Conservation (phyloP, 2,888 invertebrate species). For the Phlogophora meticulosa region DNA sequence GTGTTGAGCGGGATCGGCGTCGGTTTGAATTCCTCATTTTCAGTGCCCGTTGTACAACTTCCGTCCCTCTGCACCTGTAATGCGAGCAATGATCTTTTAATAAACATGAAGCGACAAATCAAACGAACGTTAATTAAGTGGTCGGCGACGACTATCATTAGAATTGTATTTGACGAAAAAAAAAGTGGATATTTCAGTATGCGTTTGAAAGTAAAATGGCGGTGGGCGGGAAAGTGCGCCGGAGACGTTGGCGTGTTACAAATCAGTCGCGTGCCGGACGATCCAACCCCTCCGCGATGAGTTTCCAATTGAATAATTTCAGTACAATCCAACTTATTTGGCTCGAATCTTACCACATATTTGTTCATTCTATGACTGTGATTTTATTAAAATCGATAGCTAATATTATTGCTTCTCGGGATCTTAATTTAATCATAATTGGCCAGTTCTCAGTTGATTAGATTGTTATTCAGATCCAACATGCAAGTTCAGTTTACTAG, state of each 20-base stretch:
- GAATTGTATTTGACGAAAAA: constrained; percentile 66
- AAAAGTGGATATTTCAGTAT: constrained; percentile 79
- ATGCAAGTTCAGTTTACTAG: background rate
- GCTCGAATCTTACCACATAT: constrained; percentile 44
- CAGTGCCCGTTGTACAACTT: constrained; percentile 73
- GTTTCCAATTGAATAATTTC: constrained; percentile 85
- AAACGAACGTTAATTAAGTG: constrained; percentile 61
- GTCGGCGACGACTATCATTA: constrained; percentile 53
- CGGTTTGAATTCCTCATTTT: constrained; percentile 81
- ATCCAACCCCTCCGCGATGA: constrained; percentile 75
- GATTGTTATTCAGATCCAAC: background rate
- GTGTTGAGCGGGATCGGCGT: constrained; percentile 85
- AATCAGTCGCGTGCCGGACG: constrained; percentile 78
- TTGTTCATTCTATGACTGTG: background rate
- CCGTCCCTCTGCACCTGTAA: constrained; percentile 81
- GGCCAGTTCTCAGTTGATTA: background rate
- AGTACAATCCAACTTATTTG: constrained; percentile 69
- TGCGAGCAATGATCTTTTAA: constrained; percentile 50
- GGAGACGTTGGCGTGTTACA: constrained; percentile 76
- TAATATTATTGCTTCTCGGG: background rate
- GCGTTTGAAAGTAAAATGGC: constrained; percentile 90
- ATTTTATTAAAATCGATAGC: constrained; percentile 1
- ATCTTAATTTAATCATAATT: background rate
- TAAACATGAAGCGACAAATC: constrained; percentile 51
- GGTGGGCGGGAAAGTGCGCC: constrained; percentile 85